Evolutionary conservation across 2,113 vertebrate species (phyloP), one percentile per base, ranked within the genome.

Genomic region (Piaya cayana): DNA sequence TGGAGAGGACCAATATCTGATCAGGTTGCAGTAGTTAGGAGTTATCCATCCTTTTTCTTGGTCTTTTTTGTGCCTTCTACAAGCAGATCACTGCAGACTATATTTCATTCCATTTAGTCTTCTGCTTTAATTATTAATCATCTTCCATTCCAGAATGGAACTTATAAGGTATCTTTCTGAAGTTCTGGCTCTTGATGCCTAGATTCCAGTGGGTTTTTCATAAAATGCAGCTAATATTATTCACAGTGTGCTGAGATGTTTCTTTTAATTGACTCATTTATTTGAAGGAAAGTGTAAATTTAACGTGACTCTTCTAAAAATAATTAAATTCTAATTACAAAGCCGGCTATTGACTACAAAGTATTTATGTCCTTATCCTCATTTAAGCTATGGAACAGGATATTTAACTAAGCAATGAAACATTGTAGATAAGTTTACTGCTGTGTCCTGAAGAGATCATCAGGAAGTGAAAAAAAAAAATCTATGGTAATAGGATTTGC

Each of bases 301-400:
- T 93, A 87, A 84, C 37, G 43, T 29, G 30, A 56, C 36, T 82
- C 49, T 43, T 82, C 63, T 92, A 65, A 91, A 94, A 86, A 70
- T 77, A 95, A 90, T 95, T 96, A 60, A 79, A 72, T 92, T 75
- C 78, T 88, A 96, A 84, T 94, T 96, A 84, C 58, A 68, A 83
- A 88, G 65, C 45, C 27, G 76, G 22, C 49, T 92, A 63, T 91
- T 88, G 88, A 79, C 75, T 77, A 37, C 82, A 49, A 95, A 92
- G 81, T 89, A 79, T 94, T 94, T 96, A 80, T n/a, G 70, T 90
- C 69, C 63, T 83, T 95, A 68, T 81, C n/a, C 27, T 83, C 30
- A 27, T 84, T 92, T 82, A 81, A 94, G 55, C 78, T 92, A 30
- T 65, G 52, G 50, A 95, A 69, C 49, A 90, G 49, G 83, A 74